A percentile compares a stretch with the other conserved stretches of the same genome.
phyloP scores from a whole-genome alignment of 2,113 vertebrate species.

The Alouatta palliata region DNA sequence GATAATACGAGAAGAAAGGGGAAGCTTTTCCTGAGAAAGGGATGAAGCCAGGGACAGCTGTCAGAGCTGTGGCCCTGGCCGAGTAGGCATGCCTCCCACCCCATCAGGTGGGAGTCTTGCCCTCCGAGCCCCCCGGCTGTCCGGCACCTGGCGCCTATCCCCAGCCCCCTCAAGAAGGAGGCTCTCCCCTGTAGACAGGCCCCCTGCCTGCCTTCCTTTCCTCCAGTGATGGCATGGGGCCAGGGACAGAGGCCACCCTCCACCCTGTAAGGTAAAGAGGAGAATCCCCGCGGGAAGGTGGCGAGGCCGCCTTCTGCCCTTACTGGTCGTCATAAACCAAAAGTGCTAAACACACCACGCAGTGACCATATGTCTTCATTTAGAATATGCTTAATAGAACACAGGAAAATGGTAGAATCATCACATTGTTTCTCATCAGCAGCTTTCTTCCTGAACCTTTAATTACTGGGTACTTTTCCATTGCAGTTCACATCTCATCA shows the following conservation, averaged over 20 bases:
- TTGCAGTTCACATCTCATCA: background rate
- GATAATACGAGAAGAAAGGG: background rate
- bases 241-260: fast-evolving
- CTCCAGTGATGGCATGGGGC: background rate
- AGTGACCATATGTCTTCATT: background rate
- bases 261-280: fast-evolving
- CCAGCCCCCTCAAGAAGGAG: fast-evolving
- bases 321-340: fast-evolving
- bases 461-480: conserved; percentile 1
- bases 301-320: background rate
- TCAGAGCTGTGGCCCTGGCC: fast-evolving
- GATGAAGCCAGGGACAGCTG: background rate
- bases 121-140: background rate
- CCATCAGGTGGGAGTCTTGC: no score
- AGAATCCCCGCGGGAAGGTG: background rate
- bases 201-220: background rate
- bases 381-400: background rate
- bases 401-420: fast-evolving
- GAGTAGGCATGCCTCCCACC: background rate
- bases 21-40: background rate
- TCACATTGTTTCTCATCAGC: background rate
- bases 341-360: fast-evolving
- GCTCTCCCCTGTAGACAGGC: background rate
- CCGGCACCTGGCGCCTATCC: no score
- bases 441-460: background rate